Conservation (phyloP, 2,797 vertebrate species). For the Rallus crepitans region DNA sequence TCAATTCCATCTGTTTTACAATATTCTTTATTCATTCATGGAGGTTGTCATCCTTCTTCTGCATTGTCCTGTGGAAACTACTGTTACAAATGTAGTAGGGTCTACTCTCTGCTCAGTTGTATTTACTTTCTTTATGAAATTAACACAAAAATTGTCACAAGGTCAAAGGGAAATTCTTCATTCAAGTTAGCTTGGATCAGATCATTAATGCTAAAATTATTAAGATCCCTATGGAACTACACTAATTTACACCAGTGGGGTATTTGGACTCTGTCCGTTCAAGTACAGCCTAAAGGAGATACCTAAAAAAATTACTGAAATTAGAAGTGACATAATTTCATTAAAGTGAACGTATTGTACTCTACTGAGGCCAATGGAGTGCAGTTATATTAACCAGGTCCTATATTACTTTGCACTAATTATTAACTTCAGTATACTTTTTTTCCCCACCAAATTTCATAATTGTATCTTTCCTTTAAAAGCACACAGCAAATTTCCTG, state of each 20-base stretch:
- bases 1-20: not conserved
- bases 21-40: not conserved
- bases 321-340: not conserved
- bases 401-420: not conserved
- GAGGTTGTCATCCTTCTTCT: not conserved
- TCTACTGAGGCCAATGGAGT: not conserved
- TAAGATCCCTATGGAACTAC: not conserved
- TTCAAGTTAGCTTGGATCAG: not conserved
- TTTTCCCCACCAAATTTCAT: not conserved
- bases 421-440: not conserved
- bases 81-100: not conserved
- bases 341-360: not conserved
- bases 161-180: not conserved
- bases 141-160: not conserved
- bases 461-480: not conserved
- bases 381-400: not conserved
- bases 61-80: not conserved
- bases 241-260: not conserved
- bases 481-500: not conserved
- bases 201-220: slow-evolving; percentile 12
- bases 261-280: not conserved
- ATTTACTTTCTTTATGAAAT: slow-evolving; percentile 14
- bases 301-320: not conserved
- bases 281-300: not conserved
- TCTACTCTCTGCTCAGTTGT: not conserved